Evolutionary conservation across 2,888 invertebrate species (phyloP).

Genomic region (Drosophila vallismaia): DNA sequence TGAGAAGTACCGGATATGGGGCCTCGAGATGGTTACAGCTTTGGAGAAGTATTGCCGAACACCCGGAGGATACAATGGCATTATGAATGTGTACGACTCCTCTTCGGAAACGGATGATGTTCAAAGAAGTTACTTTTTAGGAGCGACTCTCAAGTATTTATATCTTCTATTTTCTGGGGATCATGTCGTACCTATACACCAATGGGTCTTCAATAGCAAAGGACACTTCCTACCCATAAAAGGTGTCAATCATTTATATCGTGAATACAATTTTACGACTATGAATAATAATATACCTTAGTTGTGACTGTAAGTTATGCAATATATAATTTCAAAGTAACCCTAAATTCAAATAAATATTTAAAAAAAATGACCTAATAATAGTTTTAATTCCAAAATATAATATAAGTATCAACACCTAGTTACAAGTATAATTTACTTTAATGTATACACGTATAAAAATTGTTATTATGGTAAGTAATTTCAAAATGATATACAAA

Average conservation of each 20-base stretch:
- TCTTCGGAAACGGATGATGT: conserved; percentile 96
- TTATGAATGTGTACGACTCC: conserved; percentile 95
- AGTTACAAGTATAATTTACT: conserved; percentile 39
- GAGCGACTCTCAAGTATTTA: conserved; percentile 98
- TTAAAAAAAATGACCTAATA: background rate
- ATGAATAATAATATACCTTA: background rate
- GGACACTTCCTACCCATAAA: conserved; percentile 98
- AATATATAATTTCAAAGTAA: background rate
- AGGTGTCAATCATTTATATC: conserved; percentile 90
- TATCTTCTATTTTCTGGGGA: conserved; percentile 98
- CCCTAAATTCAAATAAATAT: background rate
- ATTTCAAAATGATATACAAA: conserved; percentile 42
- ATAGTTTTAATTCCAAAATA: background rate
- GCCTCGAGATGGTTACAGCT: conserved; percentile 98
- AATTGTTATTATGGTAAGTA: conserved; percentile 42
- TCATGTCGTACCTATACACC: conserved; percentile 92
- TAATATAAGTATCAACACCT: conserved; percentile 47
- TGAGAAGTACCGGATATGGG: conserved; percentile 98
- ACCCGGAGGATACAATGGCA: conserved; percentile 96
- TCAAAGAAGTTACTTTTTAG: conserved; percentile 99
- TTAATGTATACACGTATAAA: conserved; percentile 53
- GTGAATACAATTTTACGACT: conserved; percentile 61
- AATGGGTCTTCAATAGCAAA: conserved; percentile 99
- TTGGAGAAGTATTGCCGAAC: conserved; percentile 96
- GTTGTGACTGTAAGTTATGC: background rate